These are phyloP conservation scores for Pilophorus perplexus DNA, from an alignment of 2,888 invertebrate genomes.

Conservation along the genomic window DNA sequence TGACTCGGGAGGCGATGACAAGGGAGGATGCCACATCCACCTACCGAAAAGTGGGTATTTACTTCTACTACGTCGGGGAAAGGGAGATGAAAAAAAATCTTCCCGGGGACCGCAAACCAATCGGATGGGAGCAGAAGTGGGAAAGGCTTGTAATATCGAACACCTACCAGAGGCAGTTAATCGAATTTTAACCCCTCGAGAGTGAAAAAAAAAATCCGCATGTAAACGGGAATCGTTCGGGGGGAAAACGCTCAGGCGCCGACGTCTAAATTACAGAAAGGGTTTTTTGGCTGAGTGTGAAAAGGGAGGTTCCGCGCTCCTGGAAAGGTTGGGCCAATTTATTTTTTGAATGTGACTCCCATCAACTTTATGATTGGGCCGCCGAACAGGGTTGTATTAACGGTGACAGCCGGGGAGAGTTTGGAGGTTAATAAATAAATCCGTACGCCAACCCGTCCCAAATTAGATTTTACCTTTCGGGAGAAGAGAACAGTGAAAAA, in stretches of 20 bases:
- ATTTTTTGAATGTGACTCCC: conserved; percentile 33
- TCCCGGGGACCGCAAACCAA: conserved; percentile 20
- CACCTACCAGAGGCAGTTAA: conserved; percentile 31
- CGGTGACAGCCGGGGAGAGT: conserved; percentile 21
- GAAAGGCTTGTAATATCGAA: conserved; percentile 21
- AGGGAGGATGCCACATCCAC: not conserved
- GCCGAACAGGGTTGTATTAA: conserved; percentile 16
- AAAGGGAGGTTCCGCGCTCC: not conserved
- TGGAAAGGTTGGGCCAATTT: conserved; percentile 25
- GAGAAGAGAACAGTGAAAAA: not conserved
- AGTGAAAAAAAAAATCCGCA: conserved; percentile 1
- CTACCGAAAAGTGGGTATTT: conserved; percentile 4
- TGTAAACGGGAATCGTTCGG: not conserved
- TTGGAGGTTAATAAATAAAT: conserved; percentile 17
- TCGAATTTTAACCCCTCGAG: conserved; percentile 28
- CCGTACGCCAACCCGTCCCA: not conserved
- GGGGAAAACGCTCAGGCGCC: conserved; percentile 16
- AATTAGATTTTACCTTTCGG: conserved; percentile 16
- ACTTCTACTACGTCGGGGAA: not conserved
- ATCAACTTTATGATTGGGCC: conserved; percentile 34
- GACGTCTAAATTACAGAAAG: conserved; percentile 34
- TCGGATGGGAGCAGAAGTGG: conserved; percentile 3
- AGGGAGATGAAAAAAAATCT: conserved; percentile 1
- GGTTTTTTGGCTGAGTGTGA: too few relatives aligned
- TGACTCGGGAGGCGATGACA: conserved; percentile 24